A percentile compares a stretch with the other conserved stretches of the same genome.
Conservation (phyloP, 2,797 vertebrate genomes). For the Acanthornis magna region DNA sequence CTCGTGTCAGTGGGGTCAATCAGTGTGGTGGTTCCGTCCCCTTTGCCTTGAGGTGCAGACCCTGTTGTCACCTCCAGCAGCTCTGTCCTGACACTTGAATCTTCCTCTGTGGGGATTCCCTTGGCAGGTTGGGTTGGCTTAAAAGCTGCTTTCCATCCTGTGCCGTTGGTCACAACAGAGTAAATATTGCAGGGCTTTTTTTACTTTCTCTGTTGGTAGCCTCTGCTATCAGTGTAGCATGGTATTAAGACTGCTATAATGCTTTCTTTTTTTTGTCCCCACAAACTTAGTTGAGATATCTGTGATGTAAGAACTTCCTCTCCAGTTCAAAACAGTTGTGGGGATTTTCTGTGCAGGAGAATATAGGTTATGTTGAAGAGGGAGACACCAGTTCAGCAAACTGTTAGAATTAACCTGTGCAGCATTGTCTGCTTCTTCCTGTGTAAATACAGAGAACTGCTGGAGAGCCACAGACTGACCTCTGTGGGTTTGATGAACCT, state of each 20-base stretch:
- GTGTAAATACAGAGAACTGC: background rate
- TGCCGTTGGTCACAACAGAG: background rate
- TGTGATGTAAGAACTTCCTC: background rate
- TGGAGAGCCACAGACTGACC: background rate
- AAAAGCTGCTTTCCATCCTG: background rate
- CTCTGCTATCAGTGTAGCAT: fast-evolving
- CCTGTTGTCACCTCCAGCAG: background rate
- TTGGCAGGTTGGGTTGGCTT: background rate
- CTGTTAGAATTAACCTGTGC: background rate
- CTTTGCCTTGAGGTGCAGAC: background rate
- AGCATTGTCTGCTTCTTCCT: background rate
- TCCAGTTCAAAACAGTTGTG: background rate
- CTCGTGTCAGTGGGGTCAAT: background rate
- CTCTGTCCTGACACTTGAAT: background rate
- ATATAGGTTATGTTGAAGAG: background rate
- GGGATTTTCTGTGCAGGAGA: background rate
- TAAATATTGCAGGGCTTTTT: background rate
- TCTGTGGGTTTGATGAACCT: background rate
- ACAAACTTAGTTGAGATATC: background rate
- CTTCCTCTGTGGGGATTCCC: background rate
- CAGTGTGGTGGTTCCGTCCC: background rate
- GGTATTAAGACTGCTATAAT: background rate
- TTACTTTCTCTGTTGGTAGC: background rate
- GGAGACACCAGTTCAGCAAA: background rate
- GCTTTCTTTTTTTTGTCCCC: background rate